These are phyloP conservation scores for Mythimna loreyi DNA, from an alignment of 2,888 invertebrate genomes.

Conservation along the genomic window DNA sequence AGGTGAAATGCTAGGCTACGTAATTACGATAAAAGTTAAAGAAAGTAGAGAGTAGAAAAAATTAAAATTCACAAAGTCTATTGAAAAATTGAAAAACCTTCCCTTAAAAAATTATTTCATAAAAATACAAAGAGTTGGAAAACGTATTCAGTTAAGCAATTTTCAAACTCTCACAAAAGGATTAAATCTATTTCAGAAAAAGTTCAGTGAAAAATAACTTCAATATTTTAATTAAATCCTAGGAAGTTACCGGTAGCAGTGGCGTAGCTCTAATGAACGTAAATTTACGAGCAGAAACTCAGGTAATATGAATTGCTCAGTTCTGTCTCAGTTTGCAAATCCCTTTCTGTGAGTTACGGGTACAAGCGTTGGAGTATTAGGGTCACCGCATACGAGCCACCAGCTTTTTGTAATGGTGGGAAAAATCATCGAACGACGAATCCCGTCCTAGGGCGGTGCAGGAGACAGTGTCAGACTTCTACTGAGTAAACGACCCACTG, in stretches of 20 bases:
- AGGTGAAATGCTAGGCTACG: not conserved
- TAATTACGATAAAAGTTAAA: not conserved
- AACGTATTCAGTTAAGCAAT: constrained; percentile 13
- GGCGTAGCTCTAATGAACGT: constrained; percentile 55
- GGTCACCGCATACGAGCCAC: too few relatives aligned
- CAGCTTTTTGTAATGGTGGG: too few relatives aligned
- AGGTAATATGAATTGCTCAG: constrained; percentile 53
- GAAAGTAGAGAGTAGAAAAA: not conserved
- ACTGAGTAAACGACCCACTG: too few relatives aligned
- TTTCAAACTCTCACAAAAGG: constrained; percentile 13
- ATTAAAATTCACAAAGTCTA: not conserved
- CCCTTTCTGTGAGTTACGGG: constrained; percentile 32
- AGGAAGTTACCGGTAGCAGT: constrained; percentile 20
- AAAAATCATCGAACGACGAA: too few relatives aligned
- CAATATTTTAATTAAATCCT: constrained; percentile 55
- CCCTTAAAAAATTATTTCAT: not conserved
- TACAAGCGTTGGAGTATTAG: constrained; percentile 12
- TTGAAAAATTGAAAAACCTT: not conserved
- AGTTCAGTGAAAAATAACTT: constrained; percentile 31
- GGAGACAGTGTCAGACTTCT: too few relatives aligned
- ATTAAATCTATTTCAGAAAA: constrained; percentile 38
- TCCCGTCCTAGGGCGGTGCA: too few relatives aligned
- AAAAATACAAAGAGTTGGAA: constrained; percentile 14
- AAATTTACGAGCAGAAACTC: constrained; percentile 54
- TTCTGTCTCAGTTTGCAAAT: constrained; percentile 31